Percentiles rank a stretch among this genome's conserved stretches.
Evolutionary conservation across 2,888 invertebrate species (phyloP).

Genomic region (Lasioglossum marginatum): DNA sequence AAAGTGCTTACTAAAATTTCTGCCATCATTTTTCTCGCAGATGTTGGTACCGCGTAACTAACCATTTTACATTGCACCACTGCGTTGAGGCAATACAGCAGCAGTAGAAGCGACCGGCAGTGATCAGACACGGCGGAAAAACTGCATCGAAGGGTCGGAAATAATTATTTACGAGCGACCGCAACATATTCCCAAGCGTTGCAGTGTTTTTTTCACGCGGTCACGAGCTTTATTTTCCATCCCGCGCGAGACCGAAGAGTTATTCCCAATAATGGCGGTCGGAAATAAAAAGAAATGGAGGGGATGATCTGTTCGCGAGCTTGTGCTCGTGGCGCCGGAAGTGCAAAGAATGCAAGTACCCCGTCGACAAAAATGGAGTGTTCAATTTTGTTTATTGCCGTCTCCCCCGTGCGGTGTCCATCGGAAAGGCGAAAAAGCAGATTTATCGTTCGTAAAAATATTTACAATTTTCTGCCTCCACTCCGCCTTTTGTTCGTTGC

Average conservation of each 20-base stretch:
- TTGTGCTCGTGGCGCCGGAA: not conserved
- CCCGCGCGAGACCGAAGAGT: not conserved
- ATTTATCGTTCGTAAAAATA: constrained; percentile 17
- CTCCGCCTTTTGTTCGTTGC: not conserved
- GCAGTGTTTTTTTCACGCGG: not conserved
- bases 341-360: not conserved
- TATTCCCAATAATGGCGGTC: not conserved
- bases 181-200: not conserved
- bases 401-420: not conserved
- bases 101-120: not conserved
- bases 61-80: not conserved
- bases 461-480: not conserved
- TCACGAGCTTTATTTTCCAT: not conserved
- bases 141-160: not conserved
- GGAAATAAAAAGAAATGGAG: constrained; percentile 2
- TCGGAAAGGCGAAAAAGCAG: not conserved
- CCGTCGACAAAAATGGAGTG: not conserved
- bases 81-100: not conserved
- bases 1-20: not conserved
- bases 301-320: not conserved
- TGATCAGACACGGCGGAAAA: not conserved
- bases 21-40: not conserved
- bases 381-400: constrained; percentile 17
- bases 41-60: not conserved
- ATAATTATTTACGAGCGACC: constrained; percentile 2